Evolutionary conservation across 2,113 vertebrate species (phyloP), one percentile per base, ranked within the genome.

Genomic region (Ifrita kowaldi): DNA sequence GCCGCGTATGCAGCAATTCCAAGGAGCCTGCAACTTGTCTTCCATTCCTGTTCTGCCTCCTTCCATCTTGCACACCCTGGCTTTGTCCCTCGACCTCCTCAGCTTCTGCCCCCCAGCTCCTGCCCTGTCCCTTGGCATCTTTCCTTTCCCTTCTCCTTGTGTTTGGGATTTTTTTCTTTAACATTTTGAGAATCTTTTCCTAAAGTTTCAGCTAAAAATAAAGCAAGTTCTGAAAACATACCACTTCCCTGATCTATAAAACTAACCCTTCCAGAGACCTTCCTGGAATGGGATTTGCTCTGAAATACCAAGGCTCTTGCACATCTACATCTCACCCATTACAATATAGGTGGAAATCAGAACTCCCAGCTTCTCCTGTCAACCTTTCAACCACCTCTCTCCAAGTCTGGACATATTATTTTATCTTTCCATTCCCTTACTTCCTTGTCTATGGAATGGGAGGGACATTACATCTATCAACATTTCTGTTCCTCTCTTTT

Each of bases 11-110:
- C 95, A 77, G 76, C 87, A 92, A 64, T 80, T 84, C 93, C 87
- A n/a, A 2, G 49, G 90, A 95, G 92, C 88, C 96, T 97, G 97
- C 97, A 82, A 95, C 97, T 97, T 79, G 79, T 98, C 97, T 97
- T 90, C 84, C 39, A 37, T 33, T 79, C 78, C 95, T 76, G 53
- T 49, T 86, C 81, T 86, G 92, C 89, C 71, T 85, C 93, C 55
- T 92, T 80, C 52, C 33, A 63, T 49, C 86, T 65, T 78, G 22
- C 52, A 56, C 65, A 32, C 20, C 37, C 76, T 18, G 28, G 37
- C 57, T 91, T 79, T 41, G 69, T 63, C 73, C 69, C 89, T 44
- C 63, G 35, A 11, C 70, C 87, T 90, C 84, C 87, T 81, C 65
- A 46, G 68, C 89, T 92, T 89, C 93, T 96, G 90, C 16, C 33